phyloP scores from a whole-genome alignment of 2,797 vertebrate genomes.

The Catamblyrhynchus diadema region DNA sequence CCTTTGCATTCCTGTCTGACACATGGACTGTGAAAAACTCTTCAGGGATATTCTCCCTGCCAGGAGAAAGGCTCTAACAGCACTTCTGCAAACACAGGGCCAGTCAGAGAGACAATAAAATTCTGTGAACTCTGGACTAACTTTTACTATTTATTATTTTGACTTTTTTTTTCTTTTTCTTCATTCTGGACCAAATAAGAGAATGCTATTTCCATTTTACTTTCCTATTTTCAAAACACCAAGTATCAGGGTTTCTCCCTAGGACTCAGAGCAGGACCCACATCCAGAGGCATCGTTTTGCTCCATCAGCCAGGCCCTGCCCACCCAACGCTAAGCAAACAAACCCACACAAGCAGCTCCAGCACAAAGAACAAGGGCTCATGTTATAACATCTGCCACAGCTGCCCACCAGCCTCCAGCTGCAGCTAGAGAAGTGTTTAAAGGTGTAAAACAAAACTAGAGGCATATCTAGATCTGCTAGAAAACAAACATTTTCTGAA shows the following conservation, averaged over 20 bases:
- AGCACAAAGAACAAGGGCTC: neutral
- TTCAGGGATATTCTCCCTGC: constrained; percentile 29
- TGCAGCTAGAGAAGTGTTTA: neutral
- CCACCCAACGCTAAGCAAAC: neutral
- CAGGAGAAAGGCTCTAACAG: constrained; percentile 20
- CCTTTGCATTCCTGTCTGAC: constrained; percentile 74
- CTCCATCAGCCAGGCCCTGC: neutral
- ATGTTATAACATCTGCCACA: neutral
- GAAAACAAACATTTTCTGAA: constrained; percentile 10
- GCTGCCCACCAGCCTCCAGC: neutral
- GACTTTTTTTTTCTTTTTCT: neutral
- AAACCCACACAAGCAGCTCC: neutral
- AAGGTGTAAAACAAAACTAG: neutral
- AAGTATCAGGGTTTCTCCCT: neutral
- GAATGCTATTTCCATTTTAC: neutral
- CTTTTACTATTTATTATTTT: neutral
- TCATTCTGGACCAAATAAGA: neutral
- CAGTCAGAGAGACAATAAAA: neutral
- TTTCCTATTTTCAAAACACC: neutral
- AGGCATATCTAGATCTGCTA: neutral
- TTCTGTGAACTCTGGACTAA: neutral
- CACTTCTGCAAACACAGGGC: neutral
- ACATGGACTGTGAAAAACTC: constrained; percentile 54
- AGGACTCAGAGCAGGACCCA: neutral
- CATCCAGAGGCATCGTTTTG: neutral